Evolutionary conservation across 37 sponge, comb jelly and placozoan species (phyloP), one percentile per base, ranked within the genome.

Genomic region (Mnemiopsis leidyi): DNA sequence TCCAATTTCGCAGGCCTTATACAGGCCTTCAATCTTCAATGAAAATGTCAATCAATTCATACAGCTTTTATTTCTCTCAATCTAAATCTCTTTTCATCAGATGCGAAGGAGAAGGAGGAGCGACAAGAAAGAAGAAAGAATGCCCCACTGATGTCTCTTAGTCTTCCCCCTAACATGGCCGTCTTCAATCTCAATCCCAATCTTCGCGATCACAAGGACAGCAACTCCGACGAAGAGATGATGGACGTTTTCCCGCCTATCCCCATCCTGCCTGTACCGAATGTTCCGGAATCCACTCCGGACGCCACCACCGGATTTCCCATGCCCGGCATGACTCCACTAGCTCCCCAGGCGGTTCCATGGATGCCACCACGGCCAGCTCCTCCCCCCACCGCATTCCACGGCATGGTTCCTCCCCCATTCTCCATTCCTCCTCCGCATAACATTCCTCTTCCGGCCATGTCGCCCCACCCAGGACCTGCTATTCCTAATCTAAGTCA

Each of bases 241-340:
- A 77, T 32, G 36, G 79, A 77, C 18, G 79, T 32, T 34, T 77
- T 77, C 79, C 32, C 79, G 32, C 79, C 79, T 36, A 77, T 77
- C 79, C 79, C 79, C 79, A 77, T 77, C 36, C 36, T 77, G 36
- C 79, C 79, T 32, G 79, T 77, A 0, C 79, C 79, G 36, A 34
- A 33, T 36, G 32, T 77, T 13, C 36, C 79, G 7, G 79, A 77
- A 21, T 16, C 79, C 1, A 3, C 79, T 34, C 73, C 73, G 2
- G 25, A 23, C 25, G 29, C 3, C 21, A 5, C 30, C 3, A 25
- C 20, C n/a, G 24, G 3, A 5, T 26, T 13, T 18, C 79, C 36
- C 1, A 32, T 13, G 18, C 79, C 79, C 36, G 26, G 32, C 34
- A 26, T 32, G 32, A 77, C 34, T 20, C 79, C 79, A 32, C 79